These are phyloP conservation scores for Tricholaema leucomelas DNA, from an alignment of 2,113 vertebrate species.

Conservation along the genomic window DNA sequence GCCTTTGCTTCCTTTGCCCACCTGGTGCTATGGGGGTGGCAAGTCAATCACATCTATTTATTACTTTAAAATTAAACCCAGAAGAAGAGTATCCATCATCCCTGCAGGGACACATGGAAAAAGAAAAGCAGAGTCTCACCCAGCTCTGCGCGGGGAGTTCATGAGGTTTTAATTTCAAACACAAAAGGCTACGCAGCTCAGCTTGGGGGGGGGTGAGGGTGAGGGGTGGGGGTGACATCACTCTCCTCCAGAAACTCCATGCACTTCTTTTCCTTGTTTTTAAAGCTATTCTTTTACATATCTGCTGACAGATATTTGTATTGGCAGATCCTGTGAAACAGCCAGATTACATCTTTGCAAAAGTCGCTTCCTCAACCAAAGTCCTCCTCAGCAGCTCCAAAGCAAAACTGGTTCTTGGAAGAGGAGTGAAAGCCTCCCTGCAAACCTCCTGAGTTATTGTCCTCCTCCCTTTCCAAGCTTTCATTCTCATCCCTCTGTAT, in stretches of 20 bases:
- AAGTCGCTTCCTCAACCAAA: conserved; percentile 10
- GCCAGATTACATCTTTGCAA: conserved; percentile 33
- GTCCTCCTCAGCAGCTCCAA: background rate
- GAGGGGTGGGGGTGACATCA: conserved; percentile 50
- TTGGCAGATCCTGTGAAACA: conserved; percentile 33
- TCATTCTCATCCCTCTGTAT: background rate
- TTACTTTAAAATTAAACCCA: conserved; percentile 63
- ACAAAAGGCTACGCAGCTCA: conserved; percentile 16
- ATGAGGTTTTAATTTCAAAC: conserved; percentile 63
- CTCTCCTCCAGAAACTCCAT: conserved; percentile 1
- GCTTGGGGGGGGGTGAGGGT: background rate
- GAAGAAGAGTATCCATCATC: conserved; percentile 29
- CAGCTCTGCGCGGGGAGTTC: background rate
- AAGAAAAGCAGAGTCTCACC: conserved; percentile 26
- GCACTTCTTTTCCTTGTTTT: conserved; percentile 4
- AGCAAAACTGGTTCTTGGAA: background rate
- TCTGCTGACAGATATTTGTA: conserved; percentile 57
- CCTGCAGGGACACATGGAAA: background rate
- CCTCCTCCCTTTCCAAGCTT: background rate
- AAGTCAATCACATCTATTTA: conserved; percentile 59
- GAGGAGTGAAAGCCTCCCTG: background rate
- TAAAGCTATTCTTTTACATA: conserved; percentile 50
- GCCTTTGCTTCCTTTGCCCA: background rate
- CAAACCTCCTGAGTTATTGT: background rate
- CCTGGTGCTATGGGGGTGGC: conserved; percentile 1